phyloP scores from a whole-genome alignment of 2,888 invertebrate species.

The Podotricha telesiphe region DNA sequence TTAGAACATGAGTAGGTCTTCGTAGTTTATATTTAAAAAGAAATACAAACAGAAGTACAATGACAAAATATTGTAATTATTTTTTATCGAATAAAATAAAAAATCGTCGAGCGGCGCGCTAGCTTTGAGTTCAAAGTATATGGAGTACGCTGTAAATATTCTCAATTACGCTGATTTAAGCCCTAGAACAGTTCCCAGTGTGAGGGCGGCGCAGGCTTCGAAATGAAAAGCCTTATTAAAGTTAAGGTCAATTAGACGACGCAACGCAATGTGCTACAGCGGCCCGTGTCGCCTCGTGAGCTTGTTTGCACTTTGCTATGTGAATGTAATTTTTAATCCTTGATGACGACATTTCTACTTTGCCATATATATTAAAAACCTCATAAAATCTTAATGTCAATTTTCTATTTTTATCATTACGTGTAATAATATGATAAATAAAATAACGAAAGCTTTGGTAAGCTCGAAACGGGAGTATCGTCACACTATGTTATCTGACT shows the following conservation, averaged over 20 bases:
- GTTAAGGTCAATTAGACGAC: slow-evolving; percentile 20
- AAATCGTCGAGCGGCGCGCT: neutral
- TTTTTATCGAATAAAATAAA: slow-evolving; percentile 11
- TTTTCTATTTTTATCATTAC: too few species aligned
- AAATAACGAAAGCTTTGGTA: too few species aligned
- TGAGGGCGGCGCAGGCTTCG: neutral
- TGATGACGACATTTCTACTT: too few species aligned
- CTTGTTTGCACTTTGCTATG: slow-evolving; percentile 9
- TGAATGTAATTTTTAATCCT: neutral
- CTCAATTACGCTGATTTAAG: slow-evolving; percentile 23
- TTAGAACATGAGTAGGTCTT: too few species aligned
- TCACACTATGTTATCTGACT: too few species aligned
- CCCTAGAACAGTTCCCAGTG: slow-evolving; percentile 7
- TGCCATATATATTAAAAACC: too few species aligned
- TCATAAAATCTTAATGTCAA: too few species aligned
- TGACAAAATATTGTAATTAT: neutral
- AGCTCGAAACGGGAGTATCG: too few species aligned
- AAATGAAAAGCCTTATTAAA: slow-evolving; percentile 20
- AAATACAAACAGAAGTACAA: neutral
- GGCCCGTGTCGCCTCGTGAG: neutral
- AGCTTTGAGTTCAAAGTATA: slow-evolving; percentile 17
- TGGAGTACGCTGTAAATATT: slow-evolving; percentile 27
- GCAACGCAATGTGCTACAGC: neutral
- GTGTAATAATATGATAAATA: too few species aligned
- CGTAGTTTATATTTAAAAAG: neutral